Evolutionary conservation across 2,888 invertebrate species (phyloP).

Genomic region (Brachypterus glaber): DNA sequence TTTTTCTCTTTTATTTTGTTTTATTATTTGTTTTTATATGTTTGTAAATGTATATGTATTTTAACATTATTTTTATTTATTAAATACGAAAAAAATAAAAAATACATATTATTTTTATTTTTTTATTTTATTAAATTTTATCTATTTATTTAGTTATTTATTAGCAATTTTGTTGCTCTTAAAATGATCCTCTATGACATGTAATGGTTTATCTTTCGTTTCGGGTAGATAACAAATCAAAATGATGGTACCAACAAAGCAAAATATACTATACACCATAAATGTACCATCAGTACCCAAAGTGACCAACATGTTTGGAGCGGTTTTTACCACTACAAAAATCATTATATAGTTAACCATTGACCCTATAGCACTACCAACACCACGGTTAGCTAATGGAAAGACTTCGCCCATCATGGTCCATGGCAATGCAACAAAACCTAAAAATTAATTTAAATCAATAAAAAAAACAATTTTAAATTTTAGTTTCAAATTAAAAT

Average conservation of each 20-base stretch:
- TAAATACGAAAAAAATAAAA: no score
- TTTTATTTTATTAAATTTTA: no score
- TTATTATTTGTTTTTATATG: no score
- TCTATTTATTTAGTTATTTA: no score
- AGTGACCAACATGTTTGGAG: slow-evolving; percentile 49
- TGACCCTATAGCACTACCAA: slow-evolving; percentile 58
- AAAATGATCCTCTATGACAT: slow-evolving; percentile 57
- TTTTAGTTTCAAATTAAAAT: no score
- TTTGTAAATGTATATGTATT: no score
- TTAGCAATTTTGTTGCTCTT: no score
- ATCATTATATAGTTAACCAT: slow-evolving; percentile 55
- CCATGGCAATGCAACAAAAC: slow-evolving; percentile 50
- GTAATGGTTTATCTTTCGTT: slow-evolving; percentile 57
- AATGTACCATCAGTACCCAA: slow-evolving; percentile 57
- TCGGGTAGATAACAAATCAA: slow-evolving; percentile 56
- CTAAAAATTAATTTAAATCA: no score
- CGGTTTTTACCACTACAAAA: slow-evolving; percentile 58
- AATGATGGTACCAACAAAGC: slow-evolving; percentile 49
- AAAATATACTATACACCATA: slow-evolving; percentile 49
- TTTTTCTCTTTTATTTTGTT: no score
- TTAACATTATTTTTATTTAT: no score
- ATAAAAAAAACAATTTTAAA: no score
- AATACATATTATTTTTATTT: no score
- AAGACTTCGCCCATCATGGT: slow-evolving; percentile 68
- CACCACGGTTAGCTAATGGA: slow-evolving; percentile 44